Conservation (phyloP, 2,797 vertebrate genomes). For the Podarcis siculus region DNA sequence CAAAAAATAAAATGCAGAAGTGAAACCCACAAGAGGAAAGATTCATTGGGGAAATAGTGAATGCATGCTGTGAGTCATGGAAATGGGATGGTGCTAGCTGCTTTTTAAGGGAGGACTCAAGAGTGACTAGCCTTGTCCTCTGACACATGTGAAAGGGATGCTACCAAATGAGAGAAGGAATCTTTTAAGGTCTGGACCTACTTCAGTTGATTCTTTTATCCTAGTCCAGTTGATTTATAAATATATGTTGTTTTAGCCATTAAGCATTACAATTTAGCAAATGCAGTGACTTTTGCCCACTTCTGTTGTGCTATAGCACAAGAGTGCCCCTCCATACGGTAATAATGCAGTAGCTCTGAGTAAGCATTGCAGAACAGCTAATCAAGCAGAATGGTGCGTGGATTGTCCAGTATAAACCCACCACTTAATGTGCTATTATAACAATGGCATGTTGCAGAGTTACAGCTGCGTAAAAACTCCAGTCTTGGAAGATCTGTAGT, state of each 20-base stretch:
- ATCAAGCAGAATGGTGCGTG: too few relatives aligned
- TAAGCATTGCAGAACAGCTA: too few relatives aligned
- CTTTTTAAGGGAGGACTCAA: background rate
- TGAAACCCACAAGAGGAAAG: slow-evolving; percentile 46
- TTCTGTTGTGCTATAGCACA: too few relatives aligned
- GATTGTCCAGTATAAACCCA: too few relatives aligned
- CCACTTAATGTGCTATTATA: too few relatives aligned
- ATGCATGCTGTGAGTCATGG: background rate
- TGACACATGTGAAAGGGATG: background rate
- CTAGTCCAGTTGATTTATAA: background rate
- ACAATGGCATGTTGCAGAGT: background rate
- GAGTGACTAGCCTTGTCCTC: background rate
- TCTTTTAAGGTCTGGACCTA: background rate
- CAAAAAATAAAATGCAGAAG: slow-evolving; percentile 53
- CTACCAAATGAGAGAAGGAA: background rate
- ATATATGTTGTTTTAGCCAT: background rate
- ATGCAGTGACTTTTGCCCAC: background rate
- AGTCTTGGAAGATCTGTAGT: background rate
- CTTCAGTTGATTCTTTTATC: too few relatives aligned
- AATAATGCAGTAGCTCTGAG: too few relatives aligned
- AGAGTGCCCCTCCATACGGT: too few relatives aligned
- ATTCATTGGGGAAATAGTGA: slow-evolving; percentile 29
- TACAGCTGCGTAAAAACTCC: background rate
- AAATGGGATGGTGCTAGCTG: background rate
- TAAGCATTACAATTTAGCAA: background rate